Base-by-base conservation (phyloP, 2,888 invertebrate species). In the Mongoloraphidia duomilia region DNA sequence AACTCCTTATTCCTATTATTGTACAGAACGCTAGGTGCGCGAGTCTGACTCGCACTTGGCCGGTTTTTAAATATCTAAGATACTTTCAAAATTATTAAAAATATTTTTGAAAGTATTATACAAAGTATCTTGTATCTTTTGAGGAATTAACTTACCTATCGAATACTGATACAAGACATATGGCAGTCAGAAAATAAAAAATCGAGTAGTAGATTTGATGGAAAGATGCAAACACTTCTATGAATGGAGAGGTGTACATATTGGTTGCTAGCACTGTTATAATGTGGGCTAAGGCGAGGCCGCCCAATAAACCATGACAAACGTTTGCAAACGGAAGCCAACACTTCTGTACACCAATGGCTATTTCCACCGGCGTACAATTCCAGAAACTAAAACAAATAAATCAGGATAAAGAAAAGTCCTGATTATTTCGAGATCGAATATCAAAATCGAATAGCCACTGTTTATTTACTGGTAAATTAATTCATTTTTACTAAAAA, bases 231-330 rank as follows among this genome's bases (percentile, higher is more conserved):
- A 26, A 26, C 26, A 26, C 26, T 6, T 26, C 26, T 26, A 26
- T 26, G 26, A 5, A 26, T 26, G 26, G 26, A 26, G 5, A 3
- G 3, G 26, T 26, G 26, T 26, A 26, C 26, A 26, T 26, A 6
- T 26, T 6, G 6, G 26, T 26, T 6, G 26, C 26, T 26, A 26
- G 26, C 3, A 26, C 6, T 26, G 26, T 70, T 1, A 77, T 65
- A 38, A 76, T 69, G 54, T 79, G 79, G 63, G 77, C 73, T 26
- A 79, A 61, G 0, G 76, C 71, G 12, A 79, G 54, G 0, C 79
- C 79, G 0, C 74, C 79, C 1, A 79, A 65, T 4, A 79, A 64
- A 0, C 79, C 79, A 59, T 76, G 78, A 56, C 76, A 77, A 0
- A 78, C 70, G 0, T 70, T 68, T 0, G 76, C 73, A 8, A 71